phyloP scores from a whole-genome alignment of 2,888 invertebrate species.

The Drosophila heteroneura region DNA sequence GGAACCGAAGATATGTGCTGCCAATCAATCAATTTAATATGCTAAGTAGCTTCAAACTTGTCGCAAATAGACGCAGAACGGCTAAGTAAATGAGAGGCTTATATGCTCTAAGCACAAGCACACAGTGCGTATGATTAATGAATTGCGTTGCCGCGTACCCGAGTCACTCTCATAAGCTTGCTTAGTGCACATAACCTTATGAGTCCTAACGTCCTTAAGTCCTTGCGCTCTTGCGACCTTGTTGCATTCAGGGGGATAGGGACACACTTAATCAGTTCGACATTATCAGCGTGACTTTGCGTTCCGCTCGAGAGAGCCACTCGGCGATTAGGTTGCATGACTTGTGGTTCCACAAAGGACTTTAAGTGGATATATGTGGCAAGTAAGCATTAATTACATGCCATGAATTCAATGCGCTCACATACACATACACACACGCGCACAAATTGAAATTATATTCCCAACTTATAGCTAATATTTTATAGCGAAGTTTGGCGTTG shows the following conservation, averaged over 20 bases:
- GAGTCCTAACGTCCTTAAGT: not conserved
- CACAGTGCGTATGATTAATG: constrained; percentile 55
- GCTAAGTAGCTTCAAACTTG: constrained; percentile 5
- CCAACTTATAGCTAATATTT: constrained; percentile 26
- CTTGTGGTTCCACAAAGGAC: constrained; percentile 25
- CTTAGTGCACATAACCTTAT: constrained; percentile 28
- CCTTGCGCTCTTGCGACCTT: constrained; percentile 11
- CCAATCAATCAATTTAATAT: constrained; percentile 17
- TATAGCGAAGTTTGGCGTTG: constrained; percentile 2
- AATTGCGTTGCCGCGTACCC: constrained; percentile 32
- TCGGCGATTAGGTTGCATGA: constrained; percentile 58
- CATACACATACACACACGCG: not conserved
- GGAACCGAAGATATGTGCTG: not conserved
- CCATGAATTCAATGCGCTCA: constrained; percentile 21
- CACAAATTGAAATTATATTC: constrained; percentile 4
- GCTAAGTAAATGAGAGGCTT: constrained; percentile 18
- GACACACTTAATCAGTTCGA: constrained; percentile 79
- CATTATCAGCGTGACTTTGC: constrained; percentile 77
- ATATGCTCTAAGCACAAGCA: not conserved
- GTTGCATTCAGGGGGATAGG: constrained; percentile 48
- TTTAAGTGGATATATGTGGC: constrained; percentile 27
- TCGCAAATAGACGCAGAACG: constrained; percentile 13
- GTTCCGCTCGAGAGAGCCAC: constrained; percentile 47
- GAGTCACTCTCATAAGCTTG: constrained; percentile 7
- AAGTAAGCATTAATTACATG: constrained; percentile 55